These are phyloP conservation scores for Halcyon badia DNA, from an alignment of 2,797 vertebrate genomes.

Conservation along the genomic window DNA sequence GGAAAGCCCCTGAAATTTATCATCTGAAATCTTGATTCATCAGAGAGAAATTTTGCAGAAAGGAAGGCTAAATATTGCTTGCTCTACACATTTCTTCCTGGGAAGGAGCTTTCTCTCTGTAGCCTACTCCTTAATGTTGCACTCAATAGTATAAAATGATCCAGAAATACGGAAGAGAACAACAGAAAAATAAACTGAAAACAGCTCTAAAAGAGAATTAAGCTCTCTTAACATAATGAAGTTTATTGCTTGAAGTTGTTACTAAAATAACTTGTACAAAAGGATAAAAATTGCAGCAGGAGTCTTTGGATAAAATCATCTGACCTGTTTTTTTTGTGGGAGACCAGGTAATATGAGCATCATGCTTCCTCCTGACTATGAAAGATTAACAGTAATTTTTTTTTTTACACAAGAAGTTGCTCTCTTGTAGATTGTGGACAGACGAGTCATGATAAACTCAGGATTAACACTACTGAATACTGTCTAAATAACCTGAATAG, in stretches of 20 bases:
- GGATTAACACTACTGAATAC: background rate
- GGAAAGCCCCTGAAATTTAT: background rate
- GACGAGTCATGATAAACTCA: background rate
- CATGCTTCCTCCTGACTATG: background rate
- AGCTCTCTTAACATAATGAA: background rate
- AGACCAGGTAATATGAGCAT: background rate
- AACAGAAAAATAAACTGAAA: background rate
- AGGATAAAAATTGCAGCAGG: background rate
- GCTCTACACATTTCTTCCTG: background rate
- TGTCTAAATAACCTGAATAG: background rate
- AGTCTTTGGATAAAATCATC: background rate
- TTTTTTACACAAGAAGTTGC: background rate
- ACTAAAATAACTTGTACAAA: background rate
- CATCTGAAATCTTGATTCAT: background rate
- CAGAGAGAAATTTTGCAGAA: background rate
- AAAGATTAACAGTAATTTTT: background rate
- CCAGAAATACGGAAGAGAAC: background rate
- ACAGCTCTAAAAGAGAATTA: background rate
- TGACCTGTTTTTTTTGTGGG: accelerated
- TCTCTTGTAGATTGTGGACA: background rate
- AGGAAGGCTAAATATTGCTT: background rate
- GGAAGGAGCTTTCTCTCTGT: background rate
- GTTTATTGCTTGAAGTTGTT: background rate
- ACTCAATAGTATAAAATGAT: background rate
- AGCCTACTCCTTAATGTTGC: background rate